Base-by-base conservation (phyloP, 2,113 vertebrate species). In the Cavia porcellus region DNA sequence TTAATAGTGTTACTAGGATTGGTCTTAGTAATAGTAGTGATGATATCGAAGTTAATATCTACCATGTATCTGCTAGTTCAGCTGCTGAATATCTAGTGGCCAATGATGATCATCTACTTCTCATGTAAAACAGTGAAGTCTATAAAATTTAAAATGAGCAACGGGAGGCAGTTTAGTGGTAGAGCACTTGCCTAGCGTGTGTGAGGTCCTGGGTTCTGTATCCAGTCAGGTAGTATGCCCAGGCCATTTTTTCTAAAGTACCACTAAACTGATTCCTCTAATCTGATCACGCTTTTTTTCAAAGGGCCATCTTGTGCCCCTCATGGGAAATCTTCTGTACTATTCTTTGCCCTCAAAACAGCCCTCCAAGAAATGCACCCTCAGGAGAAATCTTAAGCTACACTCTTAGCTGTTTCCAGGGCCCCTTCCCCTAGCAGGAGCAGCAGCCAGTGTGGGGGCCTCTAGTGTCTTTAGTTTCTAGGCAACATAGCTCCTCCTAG, bases 291-390 rank as follows among this genome's bases (percentile, higher is more conserved):
- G 24, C 13, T 66, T 93, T 45, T 79, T 35, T 47, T 79, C 59
- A 79, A 74, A 35, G 17, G 28, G 42, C 24, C 90, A 8, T 75
- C 70, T 81, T 88, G 75, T 94, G n/a, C 35, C 38, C 88, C 50
- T 87, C 57, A 86, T 55, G 59, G 79, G 72, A 94, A 92, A 17
- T 38, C 64, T 66, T 30, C 83, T 25, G 0, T 45, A 68, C 6
- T 62, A 42, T 45, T 86, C 57, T 82, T 95, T 81, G 42, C 62
- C 79, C 72, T 87, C 82, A 50, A 89, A 93, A 89, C 62, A 84
- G 57, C 55, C 32, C 42, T 96, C 30, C 14, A 17, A 30, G 15
- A 74, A 94, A 84, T 25, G 79, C 1, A 6, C 0, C 38, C 20
- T 75, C 62, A 42, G 81, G 30, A 35, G 57, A 89, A 97, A 86